Percentiles rank a stretch among this genome's conserved stretches.
These are phyloP conservation scores for Stratiomys singularior DNA, from an alignment of 2,888 invertebrate genomes.

Conservation along the genomic window DNA sequence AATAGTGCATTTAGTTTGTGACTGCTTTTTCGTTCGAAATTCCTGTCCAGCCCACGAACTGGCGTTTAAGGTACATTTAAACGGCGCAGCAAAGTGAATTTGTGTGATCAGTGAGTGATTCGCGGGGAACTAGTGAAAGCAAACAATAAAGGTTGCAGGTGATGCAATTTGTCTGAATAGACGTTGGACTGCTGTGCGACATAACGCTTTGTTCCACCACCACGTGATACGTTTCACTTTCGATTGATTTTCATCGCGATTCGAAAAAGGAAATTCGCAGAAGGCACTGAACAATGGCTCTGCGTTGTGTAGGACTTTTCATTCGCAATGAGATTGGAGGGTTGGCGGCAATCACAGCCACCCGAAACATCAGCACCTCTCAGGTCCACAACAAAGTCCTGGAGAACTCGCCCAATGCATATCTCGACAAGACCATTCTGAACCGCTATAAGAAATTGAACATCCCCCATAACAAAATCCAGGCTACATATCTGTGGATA, in stretches of 20 bases:
- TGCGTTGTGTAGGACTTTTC: conserved; percentile 63
- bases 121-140: no score
- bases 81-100: no score
- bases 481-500: conserved; percentile 80
- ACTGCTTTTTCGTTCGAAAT: no score
- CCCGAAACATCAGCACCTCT: conserved; percentile 53
- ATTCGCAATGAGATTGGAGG: conserved; percentile 59
- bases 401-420: conserved; percentile 80
- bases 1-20: no score
- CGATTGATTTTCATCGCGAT: neutral
- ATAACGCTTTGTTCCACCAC: neutral
- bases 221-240: neutral
- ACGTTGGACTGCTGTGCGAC: neutral
- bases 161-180: no score
- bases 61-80: no score
- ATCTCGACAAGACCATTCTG: conserved; percentile 78
- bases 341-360: conserved; percentile 10
- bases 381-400: conserved; percentile 51
- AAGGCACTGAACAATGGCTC: conserved; percentile 57
- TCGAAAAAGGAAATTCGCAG: neutral
- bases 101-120: no score
- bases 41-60: no score
- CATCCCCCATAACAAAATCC: conserved; percentile 68
- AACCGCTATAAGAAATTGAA: conserved; percentile 77
- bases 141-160: no score